Evolutionary conservation across 2,797 vertebrate genomes (phyloP).

Genomic region (Potorous gilbertii): DNA sequence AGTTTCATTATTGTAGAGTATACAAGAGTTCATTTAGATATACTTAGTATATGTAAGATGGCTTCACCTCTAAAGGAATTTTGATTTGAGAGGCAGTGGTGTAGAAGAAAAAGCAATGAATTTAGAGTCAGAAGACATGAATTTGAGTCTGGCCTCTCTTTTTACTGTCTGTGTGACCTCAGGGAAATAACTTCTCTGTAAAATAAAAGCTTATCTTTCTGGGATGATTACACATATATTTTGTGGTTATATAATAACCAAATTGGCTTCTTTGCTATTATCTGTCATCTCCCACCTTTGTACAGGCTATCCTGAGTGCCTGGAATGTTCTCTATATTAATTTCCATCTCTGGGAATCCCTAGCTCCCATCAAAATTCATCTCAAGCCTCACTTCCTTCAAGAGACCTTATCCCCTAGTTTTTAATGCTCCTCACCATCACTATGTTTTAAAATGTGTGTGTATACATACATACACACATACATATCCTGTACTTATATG

Average conservation of each 20-base stretch:
- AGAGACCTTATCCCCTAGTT: neutral
- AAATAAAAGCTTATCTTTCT: neutral
- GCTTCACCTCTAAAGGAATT: neutral
- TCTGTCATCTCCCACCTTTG: neutral
- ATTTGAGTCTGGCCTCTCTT: neutral
- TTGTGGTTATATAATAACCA: neutral
- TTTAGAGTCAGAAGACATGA: neutral
- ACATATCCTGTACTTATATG: neutral
- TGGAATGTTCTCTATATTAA: neutral
- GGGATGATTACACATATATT: neutral
- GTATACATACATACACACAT: too few relatives aligned
- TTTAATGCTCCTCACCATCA: neutral
- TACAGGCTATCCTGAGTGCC: neutral
- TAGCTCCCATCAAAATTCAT: neutral
- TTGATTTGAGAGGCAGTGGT: neutral
- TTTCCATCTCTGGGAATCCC: neutral
- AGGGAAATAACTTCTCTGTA: neutral
- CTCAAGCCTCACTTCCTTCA: neutral
- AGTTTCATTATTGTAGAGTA: neutral
- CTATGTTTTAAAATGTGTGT: neutral
- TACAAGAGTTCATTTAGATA: neutral
- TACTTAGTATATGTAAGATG: neutral
- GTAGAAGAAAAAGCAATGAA: neutral
- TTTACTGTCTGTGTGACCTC: neutral
- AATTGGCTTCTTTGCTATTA: neutral